phyloP scores from a whole-genome alignment of 2,888 invertebrate genomes.

The Tridacna gigas region DNA sequence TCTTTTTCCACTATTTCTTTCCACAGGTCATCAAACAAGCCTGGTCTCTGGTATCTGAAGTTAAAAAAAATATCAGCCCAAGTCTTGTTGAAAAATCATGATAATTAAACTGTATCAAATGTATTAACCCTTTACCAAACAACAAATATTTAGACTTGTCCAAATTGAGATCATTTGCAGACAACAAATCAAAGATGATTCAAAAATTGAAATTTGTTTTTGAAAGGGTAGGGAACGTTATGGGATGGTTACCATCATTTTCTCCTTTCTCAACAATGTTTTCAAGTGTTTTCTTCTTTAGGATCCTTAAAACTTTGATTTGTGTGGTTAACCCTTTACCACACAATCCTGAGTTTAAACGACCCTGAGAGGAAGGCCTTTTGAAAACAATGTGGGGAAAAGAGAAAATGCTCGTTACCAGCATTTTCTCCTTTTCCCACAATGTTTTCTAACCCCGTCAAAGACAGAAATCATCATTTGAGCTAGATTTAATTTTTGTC shows the following conservation, averaged over 20 bases:
- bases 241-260: no score
- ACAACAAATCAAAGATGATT: not conserved
- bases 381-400: not conserved
- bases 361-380: not conserved
- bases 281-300: no score
- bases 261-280: no score
- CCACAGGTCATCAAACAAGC: conserved; percentile 67
- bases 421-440: not conserved
- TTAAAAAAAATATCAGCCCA: not conserved
- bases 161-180: not conserved
- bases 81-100: not conserved
- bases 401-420: not conserved
- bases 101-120: not conserved
- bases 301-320: no score
- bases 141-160: not conserved
- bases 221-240: not conserved
- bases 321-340: no score
- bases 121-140: not conserved
- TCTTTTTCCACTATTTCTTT: conserved; percentile 55
- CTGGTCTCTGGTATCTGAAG: conserved; percentile 68
- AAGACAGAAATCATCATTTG: not conserved
- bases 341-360: no score
- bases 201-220: not conserved
- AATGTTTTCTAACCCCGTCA: not conserved
- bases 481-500: not conserved